phyloP scores from a whole-genome alignment of 2,888 invertebrate genomes.

The Ligdia adustata region DNA sequence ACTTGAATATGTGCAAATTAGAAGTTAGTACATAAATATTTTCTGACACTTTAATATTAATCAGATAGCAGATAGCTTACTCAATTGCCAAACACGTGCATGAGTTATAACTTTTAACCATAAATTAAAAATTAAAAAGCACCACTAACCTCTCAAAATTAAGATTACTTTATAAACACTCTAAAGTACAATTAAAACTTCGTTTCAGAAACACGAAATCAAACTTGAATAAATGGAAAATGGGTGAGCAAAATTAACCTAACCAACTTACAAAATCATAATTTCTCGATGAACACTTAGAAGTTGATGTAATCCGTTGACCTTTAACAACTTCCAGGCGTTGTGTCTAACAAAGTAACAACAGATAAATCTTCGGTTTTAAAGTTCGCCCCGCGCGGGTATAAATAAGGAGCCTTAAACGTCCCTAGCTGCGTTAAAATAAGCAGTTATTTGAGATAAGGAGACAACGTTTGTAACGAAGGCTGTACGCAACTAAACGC shows the following conservation, averaged over 20 bases:
- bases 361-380: slow-evolving; percentile 71
- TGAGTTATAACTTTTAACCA: no score
- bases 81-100: no score
- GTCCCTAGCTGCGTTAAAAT: slow-evolving; percentile 67
- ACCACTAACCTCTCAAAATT: no score
- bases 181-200: slow-evolving; percentile 12
- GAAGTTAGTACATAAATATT: no score
- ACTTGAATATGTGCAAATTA: no score
- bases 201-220: slow-evolving; percentile 33
- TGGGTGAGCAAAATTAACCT: slow-evolving; percentile 45
- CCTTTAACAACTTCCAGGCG: slow-evolving; percentile 59
- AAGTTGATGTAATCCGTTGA: slow-evolving; percentile 48
- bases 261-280: slow-evolving; percentile 27
- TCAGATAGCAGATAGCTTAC: no score
- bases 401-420: slow-evolving; percentile 70
- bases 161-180: neutral
- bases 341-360: slow-evolving; percentile 53
- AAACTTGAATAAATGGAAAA: slow-evolving; percentile 44
- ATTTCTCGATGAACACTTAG: slow-evolving; percentile 57
- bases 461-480: slow-evolving; percentile 57
- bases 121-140: no score
- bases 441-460: slow-evolving; percentile 61
- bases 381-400: slow-evolving; percentile 60
- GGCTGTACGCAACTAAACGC: slow-evolving; percentile 50
- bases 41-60: no score